Base-by-base conservation (phyloP, 2,888 invertebrate species). In the Cantharis rufa region DNA sequence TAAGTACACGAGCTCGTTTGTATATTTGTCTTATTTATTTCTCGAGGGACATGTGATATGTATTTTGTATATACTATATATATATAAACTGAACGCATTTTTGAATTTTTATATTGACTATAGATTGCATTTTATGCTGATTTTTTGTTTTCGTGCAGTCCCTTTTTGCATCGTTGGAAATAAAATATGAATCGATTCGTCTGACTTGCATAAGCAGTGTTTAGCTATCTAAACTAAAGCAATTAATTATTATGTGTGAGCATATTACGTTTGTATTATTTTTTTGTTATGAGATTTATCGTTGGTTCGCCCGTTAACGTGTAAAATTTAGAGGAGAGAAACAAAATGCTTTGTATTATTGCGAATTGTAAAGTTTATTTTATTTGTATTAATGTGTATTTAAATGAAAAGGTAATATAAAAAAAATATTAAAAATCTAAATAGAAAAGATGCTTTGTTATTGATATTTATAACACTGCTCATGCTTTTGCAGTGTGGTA, bases 1-100 rank as follows among this genome's bases (percentile, higher is more conserved):
- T 69, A 68, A 77, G 75, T 76, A 76, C 78, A 76, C 63, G 72
- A 74, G 77, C 78, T 64, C 27, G 71, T 74, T 71, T 79, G 78
- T 84, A 82, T 81, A 82, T 82, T 81, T 81, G 79, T 81, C 78
- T 83, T 48, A 81, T 82, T 81, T 83, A 81, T 82, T 82, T 81
- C 62, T 81, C 83, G 82, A 84, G 85, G 86, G 86, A 86, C 84
- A 84, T 88, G 87, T 87, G 87, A 87, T 88, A 87, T 86, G 86
- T 86, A 86, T 69, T 69, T 27, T 69, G 69, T 86, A 85, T 87
- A 48, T 48, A 48, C 48, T 48, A 48, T 48, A 86, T 86, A 85
- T 86, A 86, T 81, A 82, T 82, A 83, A 80, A 83, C 82, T 82
- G 84, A 84, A 87, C 83, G 86, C 87, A 87, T 88, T 87, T 85